Conservation (phyloP, 2,888 invertebrate genomes). For the Drosophila quasianomalipes region DNA sequence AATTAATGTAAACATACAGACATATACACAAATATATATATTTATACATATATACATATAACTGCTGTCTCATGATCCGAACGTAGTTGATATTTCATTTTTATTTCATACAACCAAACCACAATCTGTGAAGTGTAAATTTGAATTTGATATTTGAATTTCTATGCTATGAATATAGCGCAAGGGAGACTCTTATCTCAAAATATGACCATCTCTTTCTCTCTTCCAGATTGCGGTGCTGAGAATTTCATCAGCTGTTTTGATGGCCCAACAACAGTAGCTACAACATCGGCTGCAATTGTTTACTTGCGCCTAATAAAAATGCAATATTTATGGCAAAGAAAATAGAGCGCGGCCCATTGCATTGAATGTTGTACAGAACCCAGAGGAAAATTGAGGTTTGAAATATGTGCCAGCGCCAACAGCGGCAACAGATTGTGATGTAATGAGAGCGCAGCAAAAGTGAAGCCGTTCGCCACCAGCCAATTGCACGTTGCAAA, state of each 20-base stretch:
- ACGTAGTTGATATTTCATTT: constrained; percentile 61
- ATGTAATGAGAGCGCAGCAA: constrained; percentile 73
- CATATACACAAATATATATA: neutral
- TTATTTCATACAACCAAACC: constrained; percentile 75
- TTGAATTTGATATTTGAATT: constrained; percentile 1
- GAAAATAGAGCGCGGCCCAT: constrained; percentile 75
- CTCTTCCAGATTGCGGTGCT: constrained; percentile 42
- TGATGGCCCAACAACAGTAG: constrained; percentile 8
- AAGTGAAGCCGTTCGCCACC: constrained; percentile 63
- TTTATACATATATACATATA: constrained; percentile 3
- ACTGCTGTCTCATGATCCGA: constrained; percentile 60
- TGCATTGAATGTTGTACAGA: constrained; percentile 60
- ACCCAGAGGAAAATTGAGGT: constrained; percentile 64
- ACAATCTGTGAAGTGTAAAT: constrained; percentile 43
- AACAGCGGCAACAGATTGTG: constrained; percentile 51
- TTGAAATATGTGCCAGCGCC: constrained; percentile 56
- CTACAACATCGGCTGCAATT: constrained; percentile 15
- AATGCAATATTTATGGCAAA: constrained; percentile 71
- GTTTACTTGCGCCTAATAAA: constrained; percentile 64
- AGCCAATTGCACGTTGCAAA: constrained; percentile 57
- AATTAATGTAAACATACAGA: constrained; percentile 1
- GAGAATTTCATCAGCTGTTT: constrained; percentile 74
- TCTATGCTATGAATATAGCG: constrained; percentile 41
- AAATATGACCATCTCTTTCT: constrained; percentile 44
- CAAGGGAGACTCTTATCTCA: constrained; percentile 66